Percentiles rank a stretch among this genome's conserved stretches.
Evolutionary conservation across 2,113 vertebrate genomes (phyloP).

Genomic region (Equus przewalskii): DNA sequence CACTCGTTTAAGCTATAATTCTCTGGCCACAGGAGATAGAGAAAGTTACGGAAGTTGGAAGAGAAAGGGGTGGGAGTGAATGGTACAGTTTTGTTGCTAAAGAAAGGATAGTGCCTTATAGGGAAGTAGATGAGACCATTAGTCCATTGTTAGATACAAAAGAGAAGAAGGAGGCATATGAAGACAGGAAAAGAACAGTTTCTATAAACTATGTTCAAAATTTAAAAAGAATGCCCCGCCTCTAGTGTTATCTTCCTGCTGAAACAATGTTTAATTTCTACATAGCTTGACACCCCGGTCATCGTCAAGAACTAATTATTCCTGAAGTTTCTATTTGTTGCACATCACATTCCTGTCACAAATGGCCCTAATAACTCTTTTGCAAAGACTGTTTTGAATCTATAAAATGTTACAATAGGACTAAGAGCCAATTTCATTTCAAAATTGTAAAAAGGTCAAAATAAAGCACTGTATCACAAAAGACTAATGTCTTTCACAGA

Average conservation of each 20-base stretch:
- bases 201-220: neutral
- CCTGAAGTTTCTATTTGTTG: slow-evolving; percentile 40
- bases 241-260: neutral
- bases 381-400: neutral
- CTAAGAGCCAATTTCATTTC: slow-evolving; percentile 40
- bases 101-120: neutral
- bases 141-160: neutral
- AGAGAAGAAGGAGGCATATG: neutral
- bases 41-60: neutral
- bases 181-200: neutral
- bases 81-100: neutral
- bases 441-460: slow-evolving; percentile 55
- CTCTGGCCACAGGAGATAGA: neutral
- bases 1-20: neutral
- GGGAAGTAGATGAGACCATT: neutral
- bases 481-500: neutral
- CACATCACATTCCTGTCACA: neutral
- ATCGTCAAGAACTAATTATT: neutral
- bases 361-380: neutral
- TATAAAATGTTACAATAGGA: slow-evolving; percentile 19
- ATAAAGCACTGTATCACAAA: neutral
- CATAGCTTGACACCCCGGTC: neutral
- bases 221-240: neutral
- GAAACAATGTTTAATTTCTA: neutral
- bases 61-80: neutral